Conservation (phyloP, 2,888 invertebrate species). For the Petrolisthes cinctipes region DNA sequence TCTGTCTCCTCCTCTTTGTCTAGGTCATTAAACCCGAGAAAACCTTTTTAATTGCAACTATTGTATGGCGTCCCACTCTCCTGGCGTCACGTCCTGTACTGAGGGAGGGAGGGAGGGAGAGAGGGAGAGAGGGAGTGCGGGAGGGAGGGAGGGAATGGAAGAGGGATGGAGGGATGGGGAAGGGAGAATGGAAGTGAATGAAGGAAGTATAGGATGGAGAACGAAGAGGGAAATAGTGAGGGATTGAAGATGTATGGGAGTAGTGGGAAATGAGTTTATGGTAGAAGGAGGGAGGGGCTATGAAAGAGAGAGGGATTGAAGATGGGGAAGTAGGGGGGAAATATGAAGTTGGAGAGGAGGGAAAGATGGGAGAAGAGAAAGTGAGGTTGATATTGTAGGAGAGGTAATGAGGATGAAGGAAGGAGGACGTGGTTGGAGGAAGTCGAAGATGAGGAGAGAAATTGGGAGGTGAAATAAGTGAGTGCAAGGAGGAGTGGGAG, state of each 20-base stretch:
- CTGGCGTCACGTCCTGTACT: conserved; percentile 34
- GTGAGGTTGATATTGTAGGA: background rate
- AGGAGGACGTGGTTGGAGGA: background rate
- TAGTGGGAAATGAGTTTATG: no score
- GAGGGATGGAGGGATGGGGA: background rate
- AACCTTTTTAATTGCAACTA: conserved; percentile 41
- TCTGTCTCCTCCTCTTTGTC: conserved; percentile 28
- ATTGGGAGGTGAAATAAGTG: no score
- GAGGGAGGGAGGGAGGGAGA: background rate
- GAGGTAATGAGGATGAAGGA: background rate
- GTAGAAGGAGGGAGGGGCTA: background rate
- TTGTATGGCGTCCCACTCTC: conserved; percentile 31
- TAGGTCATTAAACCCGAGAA: conserved; percentile 31
- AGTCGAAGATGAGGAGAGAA: background rate
- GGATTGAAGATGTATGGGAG: no score
- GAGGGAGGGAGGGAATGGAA: background rate
- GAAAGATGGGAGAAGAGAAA: background rate
- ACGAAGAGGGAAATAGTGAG: background rate
- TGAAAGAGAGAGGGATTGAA: background rate
- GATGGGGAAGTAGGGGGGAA: background rate
- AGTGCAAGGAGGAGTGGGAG: no score
- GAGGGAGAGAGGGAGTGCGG: background rate
- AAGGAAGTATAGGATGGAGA: background rate
- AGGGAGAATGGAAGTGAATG: background rate
- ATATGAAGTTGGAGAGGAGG: no score